phyloP scores from a whole-genome alignment of 2,888 invertebrate genomes.

The Encarsia formosa region DNA sequence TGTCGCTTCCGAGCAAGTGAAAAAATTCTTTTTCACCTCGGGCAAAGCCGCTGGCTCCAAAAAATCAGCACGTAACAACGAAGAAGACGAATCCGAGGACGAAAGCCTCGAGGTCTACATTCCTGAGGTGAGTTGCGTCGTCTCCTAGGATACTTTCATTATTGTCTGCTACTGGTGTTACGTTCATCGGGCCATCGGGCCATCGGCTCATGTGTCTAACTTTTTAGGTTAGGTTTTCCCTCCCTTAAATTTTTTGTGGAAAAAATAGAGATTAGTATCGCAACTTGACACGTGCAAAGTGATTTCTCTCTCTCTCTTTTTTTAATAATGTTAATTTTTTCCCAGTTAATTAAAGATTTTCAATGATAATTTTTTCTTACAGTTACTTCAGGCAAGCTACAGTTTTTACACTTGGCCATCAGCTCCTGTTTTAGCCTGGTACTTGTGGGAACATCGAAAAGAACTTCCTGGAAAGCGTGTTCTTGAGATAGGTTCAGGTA shows the following conservation, averaged over 20 bases:
- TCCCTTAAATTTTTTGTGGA: too few species aligned
- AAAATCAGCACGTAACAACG: slow-evolving; percentile 22
- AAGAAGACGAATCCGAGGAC: slow-evolving; percentile 55
- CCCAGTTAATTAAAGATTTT: too few species aligned
- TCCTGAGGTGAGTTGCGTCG: slow-evolving; percentile 60
- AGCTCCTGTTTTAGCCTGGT: slow-evolving; percentile 89
- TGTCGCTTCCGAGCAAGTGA: slow-evolving; percentile 63
- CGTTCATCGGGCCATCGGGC: too few species aligned
- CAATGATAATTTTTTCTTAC: slow-evolving; percentile 35
- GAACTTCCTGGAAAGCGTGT: slow-evolving; percentile 61
- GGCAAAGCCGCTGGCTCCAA: slow-evolving; percentile 50
- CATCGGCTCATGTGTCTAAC: too few species aligned
- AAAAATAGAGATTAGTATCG: too few species aligned
- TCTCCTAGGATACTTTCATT: too few species aligned
- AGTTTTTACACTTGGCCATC: slow-evolving; percentile 96
- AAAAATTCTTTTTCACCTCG: slow-evolving; percentile 78
- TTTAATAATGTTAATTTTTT: too few species aligned
- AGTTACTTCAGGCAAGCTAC: slow-evolving; percentile 81
- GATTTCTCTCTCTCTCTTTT: too few species aligned
- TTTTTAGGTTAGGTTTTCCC: too few species aligned
- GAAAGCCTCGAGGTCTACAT: slow-evolving; percentile 76
- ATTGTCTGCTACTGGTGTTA: slow-evolving; percentile 17
- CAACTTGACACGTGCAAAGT: too few species aligned
- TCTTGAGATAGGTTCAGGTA: slow-evolving; percentile 79
- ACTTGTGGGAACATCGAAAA: slow-evolving; percentile 66